Evolutionary conservation across 2,888 invertebrate genomes (phyloP), one percentile per base, ranked within the genome.

Genomic region (Stramonita haemastoma): DNA sequence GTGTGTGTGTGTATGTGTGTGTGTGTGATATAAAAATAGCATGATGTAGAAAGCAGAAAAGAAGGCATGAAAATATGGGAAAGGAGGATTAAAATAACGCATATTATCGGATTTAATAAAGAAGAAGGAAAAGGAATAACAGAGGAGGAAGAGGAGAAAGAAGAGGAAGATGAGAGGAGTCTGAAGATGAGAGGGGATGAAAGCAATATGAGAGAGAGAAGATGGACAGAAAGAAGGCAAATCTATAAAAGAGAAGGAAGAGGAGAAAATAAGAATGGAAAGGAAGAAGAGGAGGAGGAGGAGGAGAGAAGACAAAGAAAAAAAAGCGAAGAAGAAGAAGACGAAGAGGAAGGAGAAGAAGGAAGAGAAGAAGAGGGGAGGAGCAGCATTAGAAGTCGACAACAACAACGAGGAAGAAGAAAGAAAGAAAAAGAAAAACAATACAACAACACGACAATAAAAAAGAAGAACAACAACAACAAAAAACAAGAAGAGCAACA

Each of bases 1-100:
- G 70, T 70, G 70, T 70, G 70, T 70, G 70, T 70, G 70, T 70
- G 70, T 70, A 11, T 70, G 70, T 70, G 70, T 70, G 70, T 70
- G 70, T 70, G 70, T 70, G 70, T 70, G 70, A 26, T 5, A 8
- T 5, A 46, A 46, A 46, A 8, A 46, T 2, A 46, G 46, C 46
- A 46, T 2, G 8, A 46, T 46, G 46, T 5, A 46, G 46, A 46
- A 46, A 46, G 46, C 46, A 46, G 8, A 46, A 46, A 46, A 46
- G 46, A 8, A 8, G 8, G 46, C 4, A 46, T 5, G 4, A 8
- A 46, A 46, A 46, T 46, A 46, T 46, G 46, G 46, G 8, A 46
- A 46, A 46, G 46, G 46, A 46, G 2, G 46, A 46, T 46, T 5
- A 46, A 46, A 46, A 46, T 46, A 5, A 46, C 8, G 46, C 46